phyloP scores from a whole-genome alignment of 2,113 vertebrate genomes.

The Pimephales promelas region DNA sequence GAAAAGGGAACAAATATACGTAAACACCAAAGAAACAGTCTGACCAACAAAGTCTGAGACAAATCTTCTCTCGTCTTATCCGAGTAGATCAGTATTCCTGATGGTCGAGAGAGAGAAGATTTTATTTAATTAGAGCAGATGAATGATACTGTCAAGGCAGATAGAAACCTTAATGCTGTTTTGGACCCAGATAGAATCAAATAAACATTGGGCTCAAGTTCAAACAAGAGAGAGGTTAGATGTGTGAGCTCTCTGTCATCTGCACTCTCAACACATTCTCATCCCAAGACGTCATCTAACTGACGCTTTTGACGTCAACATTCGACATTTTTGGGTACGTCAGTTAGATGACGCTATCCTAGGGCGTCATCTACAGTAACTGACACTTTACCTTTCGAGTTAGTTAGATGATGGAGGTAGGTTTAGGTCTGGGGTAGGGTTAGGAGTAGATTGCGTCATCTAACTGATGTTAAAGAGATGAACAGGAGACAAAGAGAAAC shows the following conservation, averaged over 20 bases:
- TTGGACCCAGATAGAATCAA: conserved; percentile 20
- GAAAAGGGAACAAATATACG: not conserved
- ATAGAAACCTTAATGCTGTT: conserved; percentile 27
- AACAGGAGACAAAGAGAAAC: not conserved
- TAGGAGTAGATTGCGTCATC: no score
- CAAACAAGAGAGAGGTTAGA: conserved; percentile 15
- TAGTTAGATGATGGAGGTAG: no score
- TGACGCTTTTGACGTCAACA: no score
- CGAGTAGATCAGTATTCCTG: conserved; percentile 25
- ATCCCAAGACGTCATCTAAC: no score
- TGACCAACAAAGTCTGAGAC: not conserved
- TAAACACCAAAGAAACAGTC: not conserved
- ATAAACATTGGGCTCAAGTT: conserved; percentile 28
- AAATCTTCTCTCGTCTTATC: not conserved
- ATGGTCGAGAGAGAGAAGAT: conserved; percentile 19
- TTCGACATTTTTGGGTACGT: no score
- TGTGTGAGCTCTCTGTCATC: conserved; percentile 1
- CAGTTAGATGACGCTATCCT: no score
- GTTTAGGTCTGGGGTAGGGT: no score
- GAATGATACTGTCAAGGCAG: conserved; percentile 24
- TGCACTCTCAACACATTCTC: no score
- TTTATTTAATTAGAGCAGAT: conserved; percentile 38
- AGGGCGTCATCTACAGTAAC: no score
- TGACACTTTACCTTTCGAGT: no score
- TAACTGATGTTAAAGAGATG: no score